Conservation (phyloP, 2,888 invertebrate genomes). For the Matsumyia berberina region DNA sequence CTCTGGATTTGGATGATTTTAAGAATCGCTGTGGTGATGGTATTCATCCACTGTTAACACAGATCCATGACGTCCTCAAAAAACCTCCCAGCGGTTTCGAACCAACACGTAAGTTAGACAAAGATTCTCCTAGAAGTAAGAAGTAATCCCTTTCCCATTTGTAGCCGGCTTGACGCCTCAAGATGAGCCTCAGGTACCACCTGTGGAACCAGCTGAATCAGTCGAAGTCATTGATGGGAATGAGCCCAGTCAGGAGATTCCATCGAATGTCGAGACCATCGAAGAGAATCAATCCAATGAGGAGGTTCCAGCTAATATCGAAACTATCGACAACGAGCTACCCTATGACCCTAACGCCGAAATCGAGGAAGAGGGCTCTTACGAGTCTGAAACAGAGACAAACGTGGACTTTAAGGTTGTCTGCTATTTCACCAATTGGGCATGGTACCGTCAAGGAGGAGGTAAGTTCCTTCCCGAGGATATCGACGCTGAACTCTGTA, state of each 20-base stretch:
- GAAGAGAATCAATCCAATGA: slow-evolving; percentile 61
- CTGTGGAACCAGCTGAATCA: slow-evolving; percentile 77
- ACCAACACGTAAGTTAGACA: slow-evolving; percentile 79
- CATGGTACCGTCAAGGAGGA: slow-evolving; percentile 94
- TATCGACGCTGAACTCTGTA: slow-evolving; percentile 93
- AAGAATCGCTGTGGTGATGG: slow-evolving; percentile 92
- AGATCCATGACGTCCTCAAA: slow-evolving; percentile 90
- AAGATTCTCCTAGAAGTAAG: neutral
- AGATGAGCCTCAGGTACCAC: slow-evolving; percentile 21
- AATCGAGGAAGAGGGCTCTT: slow-evolving; percentile 79
- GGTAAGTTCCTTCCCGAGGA: slow-evolving; percentile 93
- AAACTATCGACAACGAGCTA: slow-evolving; percentile 75
- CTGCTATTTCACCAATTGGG: slow-evolving; percentile 97
- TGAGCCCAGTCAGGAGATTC: slow-evolving; percentile 62
- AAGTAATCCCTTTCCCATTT: neutral
- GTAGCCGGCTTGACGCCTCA: slow-evolving; percentile 78
- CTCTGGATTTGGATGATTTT: slow-evolving; percentile 94
- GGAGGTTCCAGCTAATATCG: slow-evolving; percentile 61
- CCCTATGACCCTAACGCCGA: slow-evolving; percentile 79
- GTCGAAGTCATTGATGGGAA: slow-evolving; percentile 77
- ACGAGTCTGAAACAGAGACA: slow-evolving; percentile 42
- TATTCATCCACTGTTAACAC: slow-evolving; percentile 90
- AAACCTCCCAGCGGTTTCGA: slow-evolving; percentile 82
- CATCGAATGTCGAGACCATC: slow-evolving; percentile 79
- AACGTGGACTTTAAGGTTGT: slow-evolving; percentile 89